These are phyloP conservation scores for Bicyclus anynana DNA, from an alignment of 1,140 invertebrate species.

Conservation along the genomic window DNA sequence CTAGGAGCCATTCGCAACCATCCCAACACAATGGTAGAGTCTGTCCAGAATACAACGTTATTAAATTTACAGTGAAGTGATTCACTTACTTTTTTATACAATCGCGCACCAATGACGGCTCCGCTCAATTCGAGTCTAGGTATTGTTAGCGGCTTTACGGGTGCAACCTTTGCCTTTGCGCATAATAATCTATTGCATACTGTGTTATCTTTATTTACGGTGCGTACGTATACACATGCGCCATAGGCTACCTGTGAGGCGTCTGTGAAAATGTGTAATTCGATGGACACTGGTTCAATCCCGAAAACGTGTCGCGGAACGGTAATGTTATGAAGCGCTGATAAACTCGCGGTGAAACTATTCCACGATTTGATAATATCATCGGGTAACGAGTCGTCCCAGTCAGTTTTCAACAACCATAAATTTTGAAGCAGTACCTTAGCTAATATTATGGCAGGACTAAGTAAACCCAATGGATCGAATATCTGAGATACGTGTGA, in stretches of 20 bases:
- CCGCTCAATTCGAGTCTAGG: conserved; percentile 20
- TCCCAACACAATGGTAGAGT: conserved; percentile 23
- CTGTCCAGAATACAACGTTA: conserved; percentile 19
- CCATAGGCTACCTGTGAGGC: conserved; percentile 24
- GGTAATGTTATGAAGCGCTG: conserved; percentile 3
- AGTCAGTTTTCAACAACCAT: conserved; percentile 18
- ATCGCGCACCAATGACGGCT: conserved; percentile 6
- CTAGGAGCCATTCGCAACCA: conserved; percentile 20
- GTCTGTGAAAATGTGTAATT: conserved; percentile 27
- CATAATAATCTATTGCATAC: conserved; percentile 13
- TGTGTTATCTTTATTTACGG: not conserved
- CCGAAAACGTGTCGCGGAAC: conserved; percentile 17
- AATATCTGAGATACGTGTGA: conserved; percentile 22
- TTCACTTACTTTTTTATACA: conserved; percentile 13
- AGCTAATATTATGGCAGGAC: conserved; percentile 6
- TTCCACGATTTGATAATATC: conserved; percentile 8
- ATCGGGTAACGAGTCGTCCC: conserved; percentile 19
- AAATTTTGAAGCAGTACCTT: conserved; percentile 23
- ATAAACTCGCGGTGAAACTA: conserved; percentile 6
- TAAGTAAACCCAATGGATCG: conserved; percentile 22
- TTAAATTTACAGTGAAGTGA: conserved; percentile 16
- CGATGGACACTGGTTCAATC: not conserved
- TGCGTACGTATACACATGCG: conserved; percentile 22
- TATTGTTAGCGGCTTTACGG: conserved; percentile 16
- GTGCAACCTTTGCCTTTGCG: not conserved